Evolutionary conservation across 2,113 vertebrate species (phyloP), one percentile per base, ranked within the genome.

Genomic region (Mormyrus lacerda): DNA sequence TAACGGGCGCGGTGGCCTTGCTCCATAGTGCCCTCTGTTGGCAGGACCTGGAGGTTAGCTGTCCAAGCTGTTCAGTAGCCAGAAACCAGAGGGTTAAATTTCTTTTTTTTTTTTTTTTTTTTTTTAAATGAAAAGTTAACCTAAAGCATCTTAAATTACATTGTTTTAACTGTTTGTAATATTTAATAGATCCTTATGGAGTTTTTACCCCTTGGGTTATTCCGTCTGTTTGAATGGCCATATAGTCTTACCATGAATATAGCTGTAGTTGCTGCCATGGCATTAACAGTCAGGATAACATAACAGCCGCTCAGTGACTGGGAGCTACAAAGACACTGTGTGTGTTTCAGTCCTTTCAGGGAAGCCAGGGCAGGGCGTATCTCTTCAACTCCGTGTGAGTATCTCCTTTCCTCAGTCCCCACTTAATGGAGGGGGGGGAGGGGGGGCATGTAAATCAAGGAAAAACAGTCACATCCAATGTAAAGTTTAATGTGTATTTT

Each of bases 371-470:
- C 93, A 95, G 97, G 91, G 97, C 97, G 90, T 98, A 98, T 94
- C 97, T 98, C 91, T 98, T 98, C 96, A 98, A 98, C 94, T 97
- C 97, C 15, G 97, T 98, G 97, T 98, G 96, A 98, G 96, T 97
- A 95, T 93, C 53, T 27, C 53, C 92, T 44, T 88, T 53, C 50
- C 24, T 6, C 48, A 61, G 55, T 61, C 24, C 55, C 55, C 55
- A 69, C 61, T 27, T 31, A 27, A 11, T 9, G n/a, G n/a, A n/a
- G n/a, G n/a, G 50, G 13, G 61, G 61, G 1, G 55, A 2, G 10
- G 69, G 76, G 39, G 35, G 3, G 44, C 42, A 10, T 50, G 47
- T 50, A 47, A 27, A 51, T 85, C 45, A 50, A 85, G 85, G 1
- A 53, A 87, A 39, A 35, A 17, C 10, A 76, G 11, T 35, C 35